Evolutionary conservation across 2,888 invertebrate species (phyloP).

Genomic region (Limnephilus lunatus): DNA sequence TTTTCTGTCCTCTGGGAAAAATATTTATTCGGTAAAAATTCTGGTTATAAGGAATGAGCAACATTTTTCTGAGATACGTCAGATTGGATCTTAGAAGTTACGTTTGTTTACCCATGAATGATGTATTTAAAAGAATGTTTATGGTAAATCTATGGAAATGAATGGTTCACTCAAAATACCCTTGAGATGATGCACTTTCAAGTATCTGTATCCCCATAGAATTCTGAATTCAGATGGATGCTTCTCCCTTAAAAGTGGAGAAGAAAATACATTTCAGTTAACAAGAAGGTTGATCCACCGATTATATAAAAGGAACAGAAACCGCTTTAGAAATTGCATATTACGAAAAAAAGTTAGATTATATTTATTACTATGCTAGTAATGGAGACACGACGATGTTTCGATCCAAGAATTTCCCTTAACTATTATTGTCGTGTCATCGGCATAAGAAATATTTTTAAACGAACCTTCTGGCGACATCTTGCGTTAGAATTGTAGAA

Average conservation of each 20-base stretch:
- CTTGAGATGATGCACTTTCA: background rate
- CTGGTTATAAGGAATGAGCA: background rate
- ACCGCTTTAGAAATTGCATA: background rate
- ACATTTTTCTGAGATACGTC: background rate
- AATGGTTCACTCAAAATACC: slow-evolving; percentile 10
- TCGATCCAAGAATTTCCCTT: no score
- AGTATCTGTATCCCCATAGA: background rate
- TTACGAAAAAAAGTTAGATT: no score
- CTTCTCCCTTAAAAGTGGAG: background rate
- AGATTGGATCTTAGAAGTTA: background rate
- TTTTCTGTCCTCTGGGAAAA: background rate
- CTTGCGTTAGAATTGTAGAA: no score
- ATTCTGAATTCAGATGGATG: background rate
- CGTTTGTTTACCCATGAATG: slow-evolving; percentile 17
- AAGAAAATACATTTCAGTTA: background rate
- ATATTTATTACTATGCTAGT: no score
- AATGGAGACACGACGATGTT: no score
- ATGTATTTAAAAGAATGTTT: slow-evolving; percentile 21
- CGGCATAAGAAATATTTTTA: no score
- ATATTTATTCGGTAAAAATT: background rate
- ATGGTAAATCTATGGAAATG: slow-evolving; percentile 11
- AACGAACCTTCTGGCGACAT: no score
- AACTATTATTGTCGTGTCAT: no score
- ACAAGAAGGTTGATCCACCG: background rate
- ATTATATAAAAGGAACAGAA: background rate